Base-by-base conservation (phyloP, 2,888 invertebrate species). In the Drosophila fungiperda region DNA sequence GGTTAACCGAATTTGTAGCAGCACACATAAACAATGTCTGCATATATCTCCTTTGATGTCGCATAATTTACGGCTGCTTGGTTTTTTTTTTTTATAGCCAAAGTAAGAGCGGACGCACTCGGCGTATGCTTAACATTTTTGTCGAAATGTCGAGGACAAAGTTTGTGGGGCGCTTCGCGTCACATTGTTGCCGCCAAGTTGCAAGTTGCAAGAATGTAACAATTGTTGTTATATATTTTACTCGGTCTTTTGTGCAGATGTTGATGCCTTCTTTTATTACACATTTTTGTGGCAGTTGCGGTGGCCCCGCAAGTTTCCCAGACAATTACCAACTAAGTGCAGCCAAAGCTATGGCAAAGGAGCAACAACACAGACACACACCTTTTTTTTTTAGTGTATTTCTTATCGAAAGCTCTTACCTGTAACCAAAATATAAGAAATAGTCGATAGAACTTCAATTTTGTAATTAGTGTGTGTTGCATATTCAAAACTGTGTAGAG, bases 241-340 rank as follows among this genome's bases (percentile, higher is more conserved):
- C 15, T 26, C 33, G 40, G 4, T 40, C 26, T 17, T 53, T 33
- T 38, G 36, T 36, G 26, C 36, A 26, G 26, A 12, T 54, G 69
- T 40, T 69, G 53, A 35, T 65, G 55, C 59, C 52, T 58, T 54
- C 33, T 57, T 79, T 77, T 77, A 76, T 80, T 66, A 66, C 75
- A 48, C 61, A 49, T 68, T 74, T 68, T 55, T 49, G 55, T 53
- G 52, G 49, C 45, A 45, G 55, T 48, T 67, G 50, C 32, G 35
- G 26, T 15, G 63, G 54, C 55, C 26, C 54, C 9, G 5, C 11
- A n/a, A 55, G 59, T 32, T 65, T 67, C 50, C 45, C 66, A 70
- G 68, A 85, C 87, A 86, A 86, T 82, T 86, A 71, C 81, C 78
- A 69, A 83, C 73, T 76, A 76, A 88, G 83, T 79, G 67, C 66